These are phyloP conservation scores for Conus betulinus DNA, from an alignment of 1,140 invertebrate species.

Conservation along the genomic window DNA sequence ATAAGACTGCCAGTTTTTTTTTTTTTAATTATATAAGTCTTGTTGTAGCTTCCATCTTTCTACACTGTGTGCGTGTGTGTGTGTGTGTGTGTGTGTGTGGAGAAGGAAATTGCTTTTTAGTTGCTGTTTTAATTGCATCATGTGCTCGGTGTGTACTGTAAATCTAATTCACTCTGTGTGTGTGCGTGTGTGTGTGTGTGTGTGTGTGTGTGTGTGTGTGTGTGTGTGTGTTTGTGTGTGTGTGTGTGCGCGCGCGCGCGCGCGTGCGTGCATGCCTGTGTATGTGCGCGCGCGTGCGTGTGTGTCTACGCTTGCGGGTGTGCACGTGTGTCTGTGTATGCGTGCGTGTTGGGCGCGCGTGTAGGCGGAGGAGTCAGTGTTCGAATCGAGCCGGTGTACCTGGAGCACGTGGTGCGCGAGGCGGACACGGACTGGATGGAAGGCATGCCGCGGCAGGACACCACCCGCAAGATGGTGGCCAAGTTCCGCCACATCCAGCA, in stretches of 20 bases:
- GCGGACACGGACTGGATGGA: conserved; percentile 60
- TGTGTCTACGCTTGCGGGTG: neutral
- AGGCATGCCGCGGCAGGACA: conserved; percentile 63
- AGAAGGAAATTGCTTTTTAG: too few relatives aligned
- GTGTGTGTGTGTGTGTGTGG: too few relatives aligned
- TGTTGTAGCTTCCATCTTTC: too few relatives aligned
- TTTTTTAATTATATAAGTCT: too few relatives aligned
- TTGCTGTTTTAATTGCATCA: too few relatives aligned
- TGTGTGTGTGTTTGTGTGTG: neutral
- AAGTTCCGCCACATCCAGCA: conserved; percentile 54
- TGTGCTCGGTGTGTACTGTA: too few relatives aligned
- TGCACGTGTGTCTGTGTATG: neutral
- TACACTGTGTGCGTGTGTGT: too few relatives aligned
- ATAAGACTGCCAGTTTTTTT: too few relatives aligned
- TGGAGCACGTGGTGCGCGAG: conserved; percentile 59
- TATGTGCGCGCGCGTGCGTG: neutral
- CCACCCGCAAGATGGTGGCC: conserved; percentile 61
- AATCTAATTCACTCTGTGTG: neutral
- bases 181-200: conserved; percentile 3
- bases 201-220: conserved; percentile 5
- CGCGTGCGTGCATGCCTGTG: neutral
- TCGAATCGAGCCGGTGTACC: conserved; percentile 61
- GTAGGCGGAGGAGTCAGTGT: conserved; percentile 46
- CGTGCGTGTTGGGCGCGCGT: neutral
- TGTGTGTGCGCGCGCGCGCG: neutral